A percentile compares a stretch with the other conserved stretches of the same genome.
Conservation (phyloP, 2,888 invertebrate species). For the Galeopsomyia nigrocyanea region DNA sequence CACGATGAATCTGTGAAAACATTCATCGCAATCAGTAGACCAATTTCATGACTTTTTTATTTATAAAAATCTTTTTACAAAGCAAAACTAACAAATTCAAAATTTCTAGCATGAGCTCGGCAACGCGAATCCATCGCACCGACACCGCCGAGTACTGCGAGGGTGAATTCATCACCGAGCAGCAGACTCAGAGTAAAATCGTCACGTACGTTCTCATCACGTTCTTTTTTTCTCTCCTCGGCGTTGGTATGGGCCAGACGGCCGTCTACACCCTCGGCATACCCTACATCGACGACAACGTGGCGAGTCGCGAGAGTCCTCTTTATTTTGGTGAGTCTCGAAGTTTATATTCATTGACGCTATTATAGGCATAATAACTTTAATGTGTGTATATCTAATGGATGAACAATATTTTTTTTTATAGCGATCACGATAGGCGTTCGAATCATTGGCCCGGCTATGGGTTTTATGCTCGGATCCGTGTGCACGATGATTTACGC, state of each 20-base stretch:
- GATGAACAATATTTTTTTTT: constrained; percentile 14
- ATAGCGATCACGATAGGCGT: constrained; percentile 93
- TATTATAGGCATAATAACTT: too few relatives aligned
- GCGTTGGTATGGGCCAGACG: constrained; percentile 93
- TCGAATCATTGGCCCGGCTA: constrained; percentile 89
- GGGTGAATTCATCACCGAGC: constrained; percentile 75
- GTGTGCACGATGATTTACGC: constrained; percentile 90
- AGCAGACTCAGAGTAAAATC: constrained; percentile 81
- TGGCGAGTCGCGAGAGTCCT: constrained; percentile 91
- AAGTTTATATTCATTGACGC: too few relatives aligned
- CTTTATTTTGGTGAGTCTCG: constrained; percentile 85
- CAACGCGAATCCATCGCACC: constrained; percentile 50
- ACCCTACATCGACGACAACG: constrained; percentile 94
- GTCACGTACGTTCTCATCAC: constrained; percentile 87
- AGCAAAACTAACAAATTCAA: too few relatives aligned
- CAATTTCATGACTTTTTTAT: too few relatives aligned
- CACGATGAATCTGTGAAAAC: too few relatives aligned
- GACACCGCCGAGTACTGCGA: constrained; percentile 71
- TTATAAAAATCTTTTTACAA: too few relatives aligned
- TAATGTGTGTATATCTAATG: background rate
- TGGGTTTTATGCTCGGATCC: constrained; percentile 91
- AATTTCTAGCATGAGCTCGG: constrained; percentile 13
- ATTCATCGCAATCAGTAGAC: too few relatives aligned
- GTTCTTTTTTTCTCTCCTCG: constrained; percentile 88
- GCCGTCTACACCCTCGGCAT: constrained; percentile 93